Evolutionary conservation across 2,888 invertebrate species (phyloP).

Genomic region (Drosophila eohydei): DNA sequence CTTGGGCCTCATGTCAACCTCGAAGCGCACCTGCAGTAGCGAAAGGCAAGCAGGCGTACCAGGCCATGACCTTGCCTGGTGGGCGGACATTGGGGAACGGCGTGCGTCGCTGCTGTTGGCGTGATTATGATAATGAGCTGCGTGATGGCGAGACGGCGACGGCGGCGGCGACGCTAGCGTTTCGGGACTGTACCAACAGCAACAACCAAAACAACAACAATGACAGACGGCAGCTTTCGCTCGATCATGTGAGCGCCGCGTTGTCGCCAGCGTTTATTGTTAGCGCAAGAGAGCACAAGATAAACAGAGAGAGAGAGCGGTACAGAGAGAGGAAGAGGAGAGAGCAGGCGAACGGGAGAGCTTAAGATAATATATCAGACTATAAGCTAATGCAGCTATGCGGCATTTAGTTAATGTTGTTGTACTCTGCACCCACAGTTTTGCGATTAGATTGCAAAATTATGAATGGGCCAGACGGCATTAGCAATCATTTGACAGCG

Average conservation of each 20-base stretch:
- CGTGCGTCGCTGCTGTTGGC: slow-evolving; percentile 35
- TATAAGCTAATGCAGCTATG: slow-evolving; percentile 32
- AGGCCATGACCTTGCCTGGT: slow-evolving; percentile 68
- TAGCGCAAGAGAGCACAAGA: slow-evolving; percentile 34
- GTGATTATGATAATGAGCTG: slow-evolving; percentile 72
- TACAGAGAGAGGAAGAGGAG: background rate
- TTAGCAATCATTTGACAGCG: slow-evolving; percentile 9
- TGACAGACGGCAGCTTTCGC: slow-evolving; percentile 25
- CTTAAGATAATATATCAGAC: slow-evolving; percentile 30
- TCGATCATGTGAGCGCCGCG: slow-evolving; percentile 71
- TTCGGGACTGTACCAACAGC: slow-evolving; percentile 56
- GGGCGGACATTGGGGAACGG: slow-evolving; percentile 46
- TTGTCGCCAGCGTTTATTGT: slow-evolving; percentile 54
- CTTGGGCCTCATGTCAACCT: slow-evolving; percentile 14
- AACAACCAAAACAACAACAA: slow-evolving; percentile 25
- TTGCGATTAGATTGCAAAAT: slow-evolving; percentile 66
- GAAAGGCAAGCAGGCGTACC: slow-evolving; percentile 32
- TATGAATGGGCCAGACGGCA: slow-evolving; percentile 59
- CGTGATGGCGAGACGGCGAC: slow-evolving; percentile 27
- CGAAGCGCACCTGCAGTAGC: slow-evolving; percentile 40
- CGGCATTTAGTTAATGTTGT: slow-evolving; percentile 35
- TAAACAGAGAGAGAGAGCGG: slow-evolving; percentile 15
- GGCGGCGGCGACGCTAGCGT: slow-evolving; percentile 9
- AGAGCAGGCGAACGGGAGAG: slow-evolving; percentile 1
- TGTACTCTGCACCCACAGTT: slow-evolving; percentile 52